These are phyloP conservation scores for Pediacus dermestoides DNA, from an alignment of 2,888 invertebrate species.

Conservation along the genomic window DNA sequence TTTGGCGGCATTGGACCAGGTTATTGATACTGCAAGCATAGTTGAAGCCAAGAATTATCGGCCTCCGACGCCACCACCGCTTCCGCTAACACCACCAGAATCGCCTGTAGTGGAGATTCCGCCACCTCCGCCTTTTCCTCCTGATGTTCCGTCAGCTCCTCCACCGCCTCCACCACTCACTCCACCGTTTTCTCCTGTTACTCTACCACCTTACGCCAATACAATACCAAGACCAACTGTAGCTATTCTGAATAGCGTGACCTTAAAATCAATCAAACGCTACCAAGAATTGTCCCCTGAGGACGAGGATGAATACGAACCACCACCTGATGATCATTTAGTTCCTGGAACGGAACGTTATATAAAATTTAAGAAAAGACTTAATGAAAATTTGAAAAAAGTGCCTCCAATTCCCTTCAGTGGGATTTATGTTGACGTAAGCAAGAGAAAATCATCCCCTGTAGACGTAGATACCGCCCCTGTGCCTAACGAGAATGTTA, in stretches of 20 bases:
- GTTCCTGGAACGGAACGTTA: conserved; percentile 30
- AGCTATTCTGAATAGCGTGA: conserved; percentile 23
- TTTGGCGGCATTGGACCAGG: not conserved
- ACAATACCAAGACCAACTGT: conserved; percentile 19
- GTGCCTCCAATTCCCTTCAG: conserved; percentile 13
- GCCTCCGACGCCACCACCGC: conserved; percentile 14
- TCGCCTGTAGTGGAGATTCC: not conserved
- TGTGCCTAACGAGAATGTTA: conserved; percentile 27
- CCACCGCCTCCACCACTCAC: conserved; percentile 22
- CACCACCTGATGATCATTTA: conserved; percentile 28
- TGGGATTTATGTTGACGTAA: conserved; percentile 10
- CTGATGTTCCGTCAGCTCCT: conserved; percentile 3
- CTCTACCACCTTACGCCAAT: not conserved
- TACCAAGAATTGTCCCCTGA: conserved; percentile 7
- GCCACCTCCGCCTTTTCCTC: conserved; percentile 1
- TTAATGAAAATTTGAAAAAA: conserved; percentile 28
- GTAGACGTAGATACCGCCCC: conserved; percentile 18
- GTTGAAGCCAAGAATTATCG: no score
- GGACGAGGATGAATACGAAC: conserved; percentile 12
- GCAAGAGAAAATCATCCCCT: conserved; percentile 6
- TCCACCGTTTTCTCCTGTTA: conserved; percentile 21
- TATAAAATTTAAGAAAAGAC: conserved; percentile 29
- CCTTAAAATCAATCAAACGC: conserved; percentile 20
- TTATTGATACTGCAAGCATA: not conserved
- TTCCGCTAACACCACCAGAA: conserved; percentile 7